A percentile compares a stretch with the other conserved stretches of the same genome.
These are phyloP conservation scores for Ectemnius lituratus DNA, from an alignment of 2,888 invertebrate genomes.

Conservation along the genomic window DNA sequence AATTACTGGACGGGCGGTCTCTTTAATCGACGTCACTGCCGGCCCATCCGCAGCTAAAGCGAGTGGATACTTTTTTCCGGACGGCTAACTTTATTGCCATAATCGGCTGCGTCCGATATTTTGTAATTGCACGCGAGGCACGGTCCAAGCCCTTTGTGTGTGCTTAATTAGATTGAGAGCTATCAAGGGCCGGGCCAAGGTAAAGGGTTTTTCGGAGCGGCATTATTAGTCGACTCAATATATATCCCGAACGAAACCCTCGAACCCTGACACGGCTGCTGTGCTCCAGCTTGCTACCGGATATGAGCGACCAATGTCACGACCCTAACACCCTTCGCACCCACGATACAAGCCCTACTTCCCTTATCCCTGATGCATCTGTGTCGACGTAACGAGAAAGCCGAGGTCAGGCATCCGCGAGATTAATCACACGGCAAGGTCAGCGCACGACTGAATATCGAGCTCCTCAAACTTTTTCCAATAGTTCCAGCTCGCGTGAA, in stretches of 20 bases:
- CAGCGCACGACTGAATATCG: neutral
- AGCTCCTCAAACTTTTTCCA: neutral
- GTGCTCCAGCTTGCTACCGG: slow-evolving; percentile 56
- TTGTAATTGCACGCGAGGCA: too few relatives aligned
- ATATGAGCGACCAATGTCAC: slow-evolving; percentile 64
- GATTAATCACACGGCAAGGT: slow-evolving; percentile 45
- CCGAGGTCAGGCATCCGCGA: slow-evolving; percentile 32
- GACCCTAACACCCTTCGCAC: slow-evolving; percentile 47
- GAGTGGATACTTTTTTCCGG: slow-evolving; percentile 1
- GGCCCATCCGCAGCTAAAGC: neutral
- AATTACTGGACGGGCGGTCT: slow-evolving; percentile 8
- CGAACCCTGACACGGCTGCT: slow-evolving; percentile 54
- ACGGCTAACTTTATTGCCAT: neutral
- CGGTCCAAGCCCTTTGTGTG: neutral
- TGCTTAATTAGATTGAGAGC: slow-evolving; percentile 20
- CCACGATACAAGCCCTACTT: slow-evolving; percentile 40
- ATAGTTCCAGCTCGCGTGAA: neutral
- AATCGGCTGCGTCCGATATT: neutral
- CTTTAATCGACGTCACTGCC: slow-evolving; percentile 2
- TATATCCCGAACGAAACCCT: slow-evolving; percentile 55
- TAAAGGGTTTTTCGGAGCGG: slow-evolving; percentile 39
- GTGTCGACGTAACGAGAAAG: slow-evolving; percentile 9
- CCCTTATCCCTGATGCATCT: slow-evolving; percentile 49
- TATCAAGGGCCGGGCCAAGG: slow-evolving; percentile 12
- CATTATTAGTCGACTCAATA: slow-evolving; percentile 60